These are phyloP conservation scores for Globicephala melas DNA, from an alignment of 2,113 vertebrate species.

Conservation along the genomic window DNA sequence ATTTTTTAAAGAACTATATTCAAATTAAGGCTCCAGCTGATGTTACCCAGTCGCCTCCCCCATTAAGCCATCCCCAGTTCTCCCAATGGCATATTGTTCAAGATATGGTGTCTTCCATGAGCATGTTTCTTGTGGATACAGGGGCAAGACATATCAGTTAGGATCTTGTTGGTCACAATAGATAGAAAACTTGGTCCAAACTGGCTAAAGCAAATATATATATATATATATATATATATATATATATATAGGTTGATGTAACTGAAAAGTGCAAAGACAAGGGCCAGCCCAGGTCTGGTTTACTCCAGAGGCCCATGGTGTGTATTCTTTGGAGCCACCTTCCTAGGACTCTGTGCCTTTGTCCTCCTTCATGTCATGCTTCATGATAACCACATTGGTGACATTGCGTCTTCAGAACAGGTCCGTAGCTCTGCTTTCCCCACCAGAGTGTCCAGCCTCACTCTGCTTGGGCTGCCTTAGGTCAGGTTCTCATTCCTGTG, in stretches of 20 bases:
- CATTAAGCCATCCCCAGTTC: not conserved
- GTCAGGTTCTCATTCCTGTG: not conserved
- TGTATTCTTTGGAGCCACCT: not conserved
- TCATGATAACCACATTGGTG: fast-evolving
- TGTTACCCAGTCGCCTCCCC: not conserved
- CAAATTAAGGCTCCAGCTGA: not conserved
- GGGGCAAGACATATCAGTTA: not conserved
- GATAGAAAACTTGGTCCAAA: not conserved
- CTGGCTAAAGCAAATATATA: not conserved
- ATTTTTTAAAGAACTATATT: not conserved
- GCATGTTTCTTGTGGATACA: not conserved
- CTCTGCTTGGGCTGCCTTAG: not conserved
- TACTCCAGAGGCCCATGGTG: not conserved
- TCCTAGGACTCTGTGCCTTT: not conserved
- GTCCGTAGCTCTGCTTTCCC: not conserved
- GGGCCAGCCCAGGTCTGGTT: not conserved
- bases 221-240: too few relatives aligned
- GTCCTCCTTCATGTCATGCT: not conserved
- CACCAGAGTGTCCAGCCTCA: fast-evolving
- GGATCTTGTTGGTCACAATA: not conserved
- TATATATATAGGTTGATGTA: not conserved
- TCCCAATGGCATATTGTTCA: not conserved
- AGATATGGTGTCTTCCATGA: not conserved
- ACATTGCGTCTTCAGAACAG: not conserved
- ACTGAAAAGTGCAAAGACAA: not conserved